Conservation (phyloP, 2,113 vertebrate species). For the Chamaea fasciata region DNA sequence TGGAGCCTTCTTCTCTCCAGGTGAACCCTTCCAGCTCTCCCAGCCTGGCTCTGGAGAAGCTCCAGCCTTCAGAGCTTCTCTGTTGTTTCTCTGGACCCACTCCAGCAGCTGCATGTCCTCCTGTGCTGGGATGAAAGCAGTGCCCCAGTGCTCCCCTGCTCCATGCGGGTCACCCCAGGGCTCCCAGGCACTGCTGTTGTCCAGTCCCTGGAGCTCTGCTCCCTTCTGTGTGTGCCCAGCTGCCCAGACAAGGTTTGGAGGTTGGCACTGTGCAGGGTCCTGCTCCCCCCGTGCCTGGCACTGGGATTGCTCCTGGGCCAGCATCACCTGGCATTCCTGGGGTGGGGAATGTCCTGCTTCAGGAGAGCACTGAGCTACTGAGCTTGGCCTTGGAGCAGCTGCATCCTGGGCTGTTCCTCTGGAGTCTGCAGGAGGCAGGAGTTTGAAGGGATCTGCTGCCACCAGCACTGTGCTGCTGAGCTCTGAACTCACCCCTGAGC, state of each 20-base stretch:
- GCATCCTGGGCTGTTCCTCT: neutral
- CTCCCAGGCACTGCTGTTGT: fast-evolving
- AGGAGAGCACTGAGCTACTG: neutral
- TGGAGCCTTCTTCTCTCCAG: neutral
- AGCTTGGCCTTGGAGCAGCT: neutral
- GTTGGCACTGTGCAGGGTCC: fast-evolving
- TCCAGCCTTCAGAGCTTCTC: fast-evolving
- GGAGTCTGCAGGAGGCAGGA: neutral
- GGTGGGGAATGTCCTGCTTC: neutral
- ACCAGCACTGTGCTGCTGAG: neutral
- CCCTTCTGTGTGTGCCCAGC: neutral
- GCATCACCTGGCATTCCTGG: neutral
- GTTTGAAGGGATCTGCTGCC: neutral
- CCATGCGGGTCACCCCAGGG: fast-evolving
- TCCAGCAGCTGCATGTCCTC: neutral
- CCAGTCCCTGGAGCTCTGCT: neutral
- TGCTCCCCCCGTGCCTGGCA: fast-evolving
- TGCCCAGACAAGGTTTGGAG: neutral
- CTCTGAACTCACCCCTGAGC: neutral
- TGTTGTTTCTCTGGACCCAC: neutral
- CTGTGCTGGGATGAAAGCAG: neutral
- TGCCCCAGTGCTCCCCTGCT: neutral
- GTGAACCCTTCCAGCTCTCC: neutral
- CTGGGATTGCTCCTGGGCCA: neutral
- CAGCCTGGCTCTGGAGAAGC: neutral